phyloP scores from a whole-genome alignment of 1,140 invertebrate genomes.

The Acyrthosiphon pisum region DNA sequence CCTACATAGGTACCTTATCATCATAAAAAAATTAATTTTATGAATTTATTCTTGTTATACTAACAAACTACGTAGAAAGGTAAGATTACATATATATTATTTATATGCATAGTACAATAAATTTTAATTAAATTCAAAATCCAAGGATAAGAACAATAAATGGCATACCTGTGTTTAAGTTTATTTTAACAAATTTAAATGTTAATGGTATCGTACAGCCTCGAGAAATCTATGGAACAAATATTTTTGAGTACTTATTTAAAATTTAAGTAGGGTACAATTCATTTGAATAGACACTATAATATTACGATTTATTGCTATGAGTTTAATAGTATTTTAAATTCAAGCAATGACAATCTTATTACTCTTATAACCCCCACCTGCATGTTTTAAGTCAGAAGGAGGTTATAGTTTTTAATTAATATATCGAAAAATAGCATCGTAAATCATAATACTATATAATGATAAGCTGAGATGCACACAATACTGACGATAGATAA shows the following conservation, averaged over 20 bases:
- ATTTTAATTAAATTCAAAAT: neutral
- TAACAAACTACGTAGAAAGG: neutral
- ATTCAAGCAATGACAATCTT: neutral
- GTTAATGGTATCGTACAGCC: too few species aligned
- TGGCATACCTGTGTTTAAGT: neutral
- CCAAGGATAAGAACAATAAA: neutral
- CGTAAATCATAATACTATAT: neutral
- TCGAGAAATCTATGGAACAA: too few species aligned
- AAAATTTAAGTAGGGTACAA: neutral
- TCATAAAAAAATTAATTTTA: too few species aligned
- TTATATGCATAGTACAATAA: neutral
- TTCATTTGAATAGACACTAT: neutral
- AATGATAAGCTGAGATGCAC: too few species aligned
- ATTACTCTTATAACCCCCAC: neutral
- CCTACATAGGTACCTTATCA: too few species aligned
- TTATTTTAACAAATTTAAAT: too few species aligned
- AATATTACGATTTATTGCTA: neutral
- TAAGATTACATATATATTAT: neutral
- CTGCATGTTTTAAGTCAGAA: neutral
- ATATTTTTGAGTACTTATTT: neutral
- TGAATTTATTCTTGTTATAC: too few species aligned
- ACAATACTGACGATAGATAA: neutral
- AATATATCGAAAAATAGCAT: too few species aligned
- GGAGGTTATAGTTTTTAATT: too few species aligned
- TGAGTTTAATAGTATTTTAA: neutral